Percentiles rank a stretch among this genome's conserved stretches.
phyloP scores from a whole-genome alignment of 2,888 invertebrate genomes.

The Chrysolina americana region DNA sequence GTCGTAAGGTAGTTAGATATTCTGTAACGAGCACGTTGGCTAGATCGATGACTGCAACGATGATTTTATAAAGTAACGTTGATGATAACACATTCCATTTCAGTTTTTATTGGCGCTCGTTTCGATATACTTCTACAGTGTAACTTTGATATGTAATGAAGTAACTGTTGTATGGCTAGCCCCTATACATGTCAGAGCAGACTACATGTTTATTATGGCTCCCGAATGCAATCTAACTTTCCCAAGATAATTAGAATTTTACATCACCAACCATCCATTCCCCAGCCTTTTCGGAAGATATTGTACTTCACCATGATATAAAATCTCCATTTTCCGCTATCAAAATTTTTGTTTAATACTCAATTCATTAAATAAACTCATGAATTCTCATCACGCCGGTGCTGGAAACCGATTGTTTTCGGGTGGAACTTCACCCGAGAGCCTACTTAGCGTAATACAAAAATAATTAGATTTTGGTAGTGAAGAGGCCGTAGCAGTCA shows the following conservation, averaged over 20 bases:
- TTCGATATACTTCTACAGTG: no score
- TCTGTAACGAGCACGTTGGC: no score
- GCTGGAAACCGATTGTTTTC: conserved; percentile 37
- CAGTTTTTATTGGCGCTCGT: no score
- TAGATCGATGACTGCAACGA: no score
- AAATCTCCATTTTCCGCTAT: conserved; percentile 21
- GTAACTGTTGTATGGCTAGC: no score
- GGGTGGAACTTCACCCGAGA: conserved; percentile 49
- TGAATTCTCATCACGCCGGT: conserved; percentile 34
- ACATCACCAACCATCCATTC: not conserved
- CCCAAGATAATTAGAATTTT: not conserved
- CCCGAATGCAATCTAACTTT: not conserved
- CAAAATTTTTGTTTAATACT: conserved; percentile 34
- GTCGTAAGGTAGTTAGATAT: no score
- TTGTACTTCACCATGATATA: not conserved
- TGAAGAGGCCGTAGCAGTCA: conserved; percentile 42
- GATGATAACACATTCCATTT: no score
- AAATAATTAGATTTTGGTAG: conserved; percentile 56
- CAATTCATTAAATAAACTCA: conserved; percentile 39
- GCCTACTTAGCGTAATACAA: conserved; percentile 55
- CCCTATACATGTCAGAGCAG: not conserved
- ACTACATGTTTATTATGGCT: not conserved
- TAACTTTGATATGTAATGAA: no score
- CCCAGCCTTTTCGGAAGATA: not conserved
- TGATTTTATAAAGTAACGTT: no score